These are phyloP conservation scores for Diabrotica balteata DNA, from an alignment of 2,888 invertebrate genomes.

Conservation along the genomic window DNA sequence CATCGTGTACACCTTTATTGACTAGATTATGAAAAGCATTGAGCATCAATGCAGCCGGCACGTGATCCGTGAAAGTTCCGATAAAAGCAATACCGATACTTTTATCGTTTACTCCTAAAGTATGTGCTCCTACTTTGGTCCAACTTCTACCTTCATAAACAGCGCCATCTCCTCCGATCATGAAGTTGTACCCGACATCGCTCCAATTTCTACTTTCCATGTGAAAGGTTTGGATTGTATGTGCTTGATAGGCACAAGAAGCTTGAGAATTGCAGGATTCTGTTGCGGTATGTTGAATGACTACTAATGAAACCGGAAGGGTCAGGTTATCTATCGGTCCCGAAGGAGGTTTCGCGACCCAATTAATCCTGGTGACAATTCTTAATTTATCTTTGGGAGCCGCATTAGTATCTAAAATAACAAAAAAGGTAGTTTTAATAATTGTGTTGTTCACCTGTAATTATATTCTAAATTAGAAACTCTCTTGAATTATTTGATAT, in stretches of 20 bases:
- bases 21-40: constrained; percentile 70
- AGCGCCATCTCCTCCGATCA: constrained; percentile 81
- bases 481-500: too few species aligned
- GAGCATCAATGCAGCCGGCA: constrained; percentile 63
- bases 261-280: constrained; percentile 64
- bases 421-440: not conserved
- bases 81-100: constrained; percentile 78
- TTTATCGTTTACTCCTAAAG: constrained; percentile 69
- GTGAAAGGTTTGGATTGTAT: constrained; percentile 72
- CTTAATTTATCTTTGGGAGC: constrained; percentile 4
- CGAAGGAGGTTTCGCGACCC: constrained; percentile 71
- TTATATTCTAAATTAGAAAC: too few species aligned
- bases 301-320: constrained; percentile 64
- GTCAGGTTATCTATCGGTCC: constrained; percentile 49
- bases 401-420: constrained; percentile 5
- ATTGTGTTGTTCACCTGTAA: not conserved
- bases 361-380: constrained; percentile 51
- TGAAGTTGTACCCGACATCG: constrained; percentile 80
- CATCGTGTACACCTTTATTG: constrained; percentile 66
- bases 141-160: constrained; percentile 68
- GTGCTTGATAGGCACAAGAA: constrained; percentile 31
- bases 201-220: constrained; percentile 70
- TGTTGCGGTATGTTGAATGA: constrained; percentile 73
- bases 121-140: constrained; percentile 64
- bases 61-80: constrained; percentile 69